These are phyloP conservation scores for Oconnorella tubifera DNA, from an alignment of 2,888 invertebrate species.

Conservation along the genomic window DNA sequence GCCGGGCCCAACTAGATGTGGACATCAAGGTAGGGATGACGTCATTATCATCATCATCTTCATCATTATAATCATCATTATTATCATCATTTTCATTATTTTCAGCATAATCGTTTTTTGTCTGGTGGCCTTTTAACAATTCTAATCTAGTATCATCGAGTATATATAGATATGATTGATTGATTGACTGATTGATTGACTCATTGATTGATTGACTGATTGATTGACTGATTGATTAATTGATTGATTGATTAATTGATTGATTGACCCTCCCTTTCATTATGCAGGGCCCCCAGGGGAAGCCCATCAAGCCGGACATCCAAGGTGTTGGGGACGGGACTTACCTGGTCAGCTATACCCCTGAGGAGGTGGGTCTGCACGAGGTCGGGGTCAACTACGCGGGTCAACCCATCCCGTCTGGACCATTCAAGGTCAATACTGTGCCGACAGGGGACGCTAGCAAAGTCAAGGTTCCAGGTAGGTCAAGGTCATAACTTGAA, in stretches of 20 bases:
- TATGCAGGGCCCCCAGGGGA: conserved; percentile 14
- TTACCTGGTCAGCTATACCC: conserved; percentile 18
- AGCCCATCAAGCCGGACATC: conserved; percentile 6
- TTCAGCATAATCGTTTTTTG: not conserved
- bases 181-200: too few relatives aligned
- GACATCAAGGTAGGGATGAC: conserved; percentile 18
- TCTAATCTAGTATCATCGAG: too few relatives aligned
- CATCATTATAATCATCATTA: conserved; percentile 1
- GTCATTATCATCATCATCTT: not conserved
- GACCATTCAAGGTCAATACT: conserved; percentile 21
- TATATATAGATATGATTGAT: too few relatives aligned
- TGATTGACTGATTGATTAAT: too few relatives aligned
- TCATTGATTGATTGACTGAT: too few relatives aligned
- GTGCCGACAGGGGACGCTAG: conserved; percentile 23
- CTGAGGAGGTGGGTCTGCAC: conserved; percentile 22
- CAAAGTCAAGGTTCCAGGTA: conserved; percentile 25
- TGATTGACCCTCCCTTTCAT: too few relatives aligned
- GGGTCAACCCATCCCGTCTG: conserved; percentile 19
- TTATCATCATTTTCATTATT: not conserved
- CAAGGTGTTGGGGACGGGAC: conserved; percentile 17
- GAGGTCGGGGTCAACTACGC: conserved; percentile 20
- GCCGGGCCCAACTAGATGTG: conserved; percentile 18
- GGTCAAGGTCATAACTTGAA: too few relatives aligned
- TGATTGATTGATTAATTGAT: too few relatives aligned
- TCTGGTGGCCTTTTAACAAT: too few relatives aligned